These are phyloP conservation scores for Morinoia aosen DNA, from an alignment of 2,888 invertebrate species.

Conservation along the genomic window DNA sequence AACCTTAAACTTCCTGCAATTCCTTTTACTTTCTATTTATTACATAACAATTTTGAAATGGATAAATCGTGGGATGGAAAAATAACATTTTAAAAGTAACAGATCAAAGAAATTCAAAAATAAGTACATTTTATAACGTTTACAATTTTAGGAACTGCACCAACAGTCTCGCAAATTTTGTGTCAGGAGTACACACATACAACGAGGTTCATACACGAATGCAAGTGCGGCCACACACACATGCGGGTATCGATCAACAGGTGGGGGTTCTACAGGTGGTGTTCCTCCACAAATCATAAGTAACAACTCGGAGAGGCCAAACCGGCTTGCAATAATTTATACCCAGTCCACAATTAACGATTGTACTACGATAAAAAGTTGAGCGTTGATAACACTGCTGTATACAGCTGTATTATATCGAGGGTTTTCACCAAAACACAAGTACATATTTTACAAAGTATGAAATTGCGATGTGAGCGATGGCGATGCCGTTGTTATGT, in stretches of 20 bases:
- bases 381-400: background rate
- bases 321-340: background rate
- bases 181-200: background rate
- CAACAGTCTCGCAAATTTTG: background rate
- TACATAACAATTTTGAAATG: background rate
- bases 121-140: background rate
- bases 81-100: background rate
- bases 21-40: background rate
- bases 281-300: background rate
- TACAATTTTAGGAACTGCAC: background rate
- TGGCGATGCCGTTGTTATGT: too few relatives aligned
- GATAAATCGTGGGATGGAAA: background rate
- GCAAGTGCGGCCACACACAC: background rate
- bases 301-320: background rate
- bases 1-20: too few relatives aligned
- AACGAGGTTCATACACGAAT: background rate
- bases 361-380: background rate
- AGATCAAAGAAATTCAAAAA: background rate
- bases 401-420: background rate
- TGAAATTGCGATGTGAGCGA: background rate
- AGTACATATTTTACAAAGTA: background rate
- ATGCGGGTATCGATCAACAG: constrained; percentile 37
- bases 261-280: constrained; percentile 5
- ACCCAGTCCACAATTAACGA: background rate
- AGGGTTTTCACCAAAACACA: background rate